Evolutionary conservation across 1,140 invertebrate genomes (phyloP), one percentile per base, ranked within the genome.

Genomic region (Metaphire vulgaris): DNA sequence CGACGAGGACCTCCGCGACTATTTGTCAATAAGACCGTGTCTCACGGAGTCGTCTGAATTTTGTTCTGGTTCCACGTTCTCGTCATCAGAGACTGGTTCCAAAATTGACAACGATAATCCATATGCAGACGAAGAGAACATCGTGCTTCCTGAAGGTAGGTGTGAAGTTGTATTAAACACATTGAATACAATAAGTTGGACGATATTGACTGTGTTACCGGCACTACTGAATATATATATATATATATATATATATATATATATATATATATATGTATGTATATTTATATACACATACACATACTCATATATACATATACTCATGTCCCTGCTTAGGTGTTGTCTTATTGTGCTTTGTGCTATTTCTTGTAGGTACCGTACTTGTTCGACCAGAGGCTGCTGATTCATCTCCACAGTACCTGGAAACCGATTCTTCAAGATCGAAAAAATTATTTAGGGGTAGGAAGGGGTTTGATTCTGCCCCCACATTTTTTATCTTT

Each of bases 301-400:
- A n/a, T n/a, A n/a, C n/a, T n/a, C n/a, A n/a, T n/a, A n/a, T n/a
- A n/a, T n/a, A n/a, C n/a, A n/a, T n/a, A n/a, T n/a, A n/a, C n/a
- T n/a, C n/a, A n/a, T n/a, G n/a, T n/a, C n/a, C n/a, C n/a, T n/a
- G n/a, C n/a, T n/a, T n/a, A n/a, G n/a, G n/a, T n/a, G n/a, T n/a
- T n/a, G n/a, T n/a, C n/a, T n/a, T n/a, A n/a, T n/a, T n/a, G n/a
- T n/a, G n/a, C n/a, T n/a, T n/a, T n/a, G n/a, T n/a, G n/a, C n/a
- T n/a, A n/a, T n/a, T 56, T 70, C 2, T 67, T 66, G 2, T 74
- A 81, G 81, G 81, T 21, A 81, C 79, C 2, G 78, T 80, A 34
- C 74, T 80, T 68, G 81, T 81, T 56, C 68, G 80, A 29, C 81
- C 81, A 74, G 78, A 80, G 74, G 70, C 81, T 67, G 81, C 80